Evolutionary conservation across 2,888 invertebrate species (phyloP), one percentile per base, ranked within the genome.

Genomic region (Lithophane leautieri): DNA sequence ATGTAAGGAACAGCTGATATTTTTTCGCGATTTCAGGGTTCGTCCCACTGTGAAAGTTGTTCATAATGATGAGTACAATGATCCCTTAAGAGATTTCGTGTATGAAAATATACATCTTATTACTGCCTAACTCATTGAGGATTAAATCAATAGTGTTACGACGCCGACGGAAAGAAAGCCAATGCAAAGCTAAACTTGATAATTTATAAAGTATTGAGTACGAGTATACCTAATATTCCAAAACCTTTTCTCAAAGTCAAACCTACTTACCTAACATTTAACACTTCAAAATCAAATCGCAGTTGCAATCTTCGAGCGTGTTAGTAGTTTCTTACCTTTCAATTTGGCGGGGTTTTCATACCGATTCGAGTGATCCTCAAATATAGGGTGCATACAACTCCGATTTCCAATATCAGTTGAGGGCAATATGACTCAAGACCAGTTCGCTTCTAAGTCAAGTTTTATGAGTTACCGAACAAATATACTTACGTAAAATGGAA

Each of bases 381-480:
- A 93, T 92, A 94, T 89, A 83, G 90, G 88, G 82, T 91, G 92
- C 91, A 90, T 91, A 92, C 90, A 91, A 91, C 92, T 90, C 89
- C 90, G 90, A 91, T 92, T 93, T 92, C 92, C 94, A 94, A 94
- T 94, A 94, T 92, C 91, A 80, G 78, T 85, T 78, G 86, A 86
- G 86, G 85, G 90, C 94, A 94, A 94, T 94, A 94, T 92, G 89
- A 91, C 90, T 91, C 88, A 85, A 82, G 88, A 90, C 88, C 89
- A 91, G 91, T 87, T 88, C 88, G 81, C 72, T 92, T 90, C 63
- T 94, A 94, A 94, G 93, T 94, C 93, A 92, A 91, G 91, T 93
- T 94, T 93, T 94, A 94, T 94, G 93, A 94, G 92, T 88, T 87
- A 76, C 88, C 82, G 86, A 89, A 87, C 90, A 91, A 92, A 91